Conservation (phyloP, 2,888 invertebrate species). For the Stegana nigrithorax region DNA sequence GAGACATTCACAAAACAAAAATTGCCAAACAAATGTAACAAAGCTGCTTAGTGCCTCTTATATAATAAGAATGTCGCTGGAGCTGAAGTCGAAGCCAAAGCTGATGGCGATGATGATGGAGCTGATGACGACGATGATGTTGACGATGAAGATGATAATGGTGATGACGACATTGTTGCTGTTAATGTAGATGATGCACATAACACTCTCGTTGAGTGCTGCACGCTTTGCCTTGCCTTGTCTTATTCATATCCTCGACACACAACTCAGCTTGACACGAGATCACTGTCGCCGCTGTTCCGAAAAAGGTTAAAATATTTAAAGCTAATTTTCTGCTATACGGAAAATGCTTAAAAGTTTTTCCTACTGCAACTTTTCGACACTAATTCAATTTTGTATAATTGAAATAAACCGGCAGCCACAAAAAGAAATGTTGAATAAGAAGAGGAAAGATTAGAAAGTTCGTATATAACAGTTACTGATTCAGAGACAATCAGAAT, state of each 20-base stretch:
- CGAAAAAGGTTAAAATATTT: slow-evolving; percentile 3
- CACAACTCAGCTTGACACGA: neutral
- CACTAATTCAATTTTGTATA: slow-evolving; percentile 12
- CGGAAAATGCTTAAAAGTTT: slow-evolving; percentile 1
- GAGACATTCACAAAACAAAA: slow-evolving; percentile 7
- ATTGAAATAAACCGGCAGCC: slow-evolving; percentile 7
- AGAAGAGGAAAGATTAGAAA: neutral
- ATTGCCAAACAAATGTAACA: slow-evolving; percentile 10
- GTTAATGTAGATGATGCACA: too few relatives aligned
- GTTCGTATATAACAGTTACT: neutral
- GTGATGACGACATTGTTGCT: too few relatives aligned
- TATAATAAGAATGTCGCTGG: too few relatives aligned
- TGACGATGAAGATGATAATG: neutral
- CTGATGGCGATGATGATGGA: neutral
- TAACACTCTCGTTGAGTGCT: neutral
- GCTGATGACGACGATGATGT: neutral
- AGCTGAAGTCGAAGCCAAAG: too few relatives aligned
- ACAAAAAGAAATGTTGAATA: neutral
- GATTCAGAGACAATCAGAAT: neutral
- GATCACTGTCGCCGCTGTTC: neutral
- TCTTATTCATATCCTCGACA: neutral
- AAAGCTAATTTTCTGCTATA: slow-evolving; percentile 9
- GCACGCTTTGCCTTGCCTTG: neutral
- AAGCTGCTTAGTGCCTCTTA: slow-evolving; percentile 4
- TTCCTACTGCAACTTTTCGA: neutral